Percentiles rank a stretch among this genome's conserved stretches.
Conservation (phyloP, 2,113 vertebrate genomes). For the Apaloderma vittatum region DNA sequence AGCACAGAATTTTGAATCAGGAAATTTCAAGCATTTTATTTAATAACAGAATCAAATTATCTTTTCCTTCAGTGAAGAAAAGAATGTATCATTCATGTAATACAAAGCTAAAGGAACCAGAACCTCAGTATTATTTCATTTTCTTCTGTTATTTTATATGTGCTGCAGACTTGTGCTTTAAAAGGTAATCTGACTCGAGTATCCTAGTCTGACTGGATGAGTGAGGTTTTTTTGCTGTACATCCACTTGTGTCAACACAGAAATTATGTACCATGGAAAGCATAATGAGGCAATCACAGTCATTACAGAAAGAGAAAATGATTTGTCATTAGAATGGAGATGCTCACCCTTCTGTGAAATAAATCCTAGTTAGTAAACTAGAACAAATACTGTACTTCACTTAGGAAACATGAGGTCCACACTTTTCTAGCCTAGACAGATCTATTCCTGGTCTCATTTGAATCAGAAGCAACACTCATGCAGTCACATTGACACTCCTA, state of each 20-base stretch:
- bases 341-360: slow-evolving; percentile 38
- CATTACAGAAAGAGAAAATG: slow-evolving; percentile 56
- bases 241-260: slow-evolving; percentile 33
- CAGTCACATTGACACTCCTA: neutral
- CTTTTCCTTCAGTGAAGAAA: neutral
- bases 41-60: neutral
- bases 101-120: neutral
- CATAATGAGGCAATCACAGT: slow-evolving; percentile 43
- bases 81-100: neutral
- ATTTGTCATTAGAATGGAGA: slow-evolving; percentile 29
- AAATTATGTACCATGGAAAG: slow-evolving; percentile 52
- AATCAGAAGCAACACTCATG: neutral
- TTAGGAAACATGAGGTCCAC: neutral
- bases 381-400: slow-evolving; percentile 6
- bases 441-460: neutral
- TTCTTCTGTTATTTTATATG: neutral
- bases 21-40: neutral
- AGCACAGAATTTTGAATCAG: neutral
- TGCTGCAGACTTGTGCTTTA: neutral
- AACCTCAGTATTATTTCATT: neutral
- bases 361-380: slow-evolving; percentile 40
- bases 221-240: slow-evolving; percentile 12
- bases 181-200: neutral
- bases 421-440: neutral
- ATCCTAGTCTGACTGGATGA: slow-evolving; percentile 33